phyloP scores from a whole-genome alignment of 2,797 vertebrate genomes.

The Salarias fasciatus region DNA sequence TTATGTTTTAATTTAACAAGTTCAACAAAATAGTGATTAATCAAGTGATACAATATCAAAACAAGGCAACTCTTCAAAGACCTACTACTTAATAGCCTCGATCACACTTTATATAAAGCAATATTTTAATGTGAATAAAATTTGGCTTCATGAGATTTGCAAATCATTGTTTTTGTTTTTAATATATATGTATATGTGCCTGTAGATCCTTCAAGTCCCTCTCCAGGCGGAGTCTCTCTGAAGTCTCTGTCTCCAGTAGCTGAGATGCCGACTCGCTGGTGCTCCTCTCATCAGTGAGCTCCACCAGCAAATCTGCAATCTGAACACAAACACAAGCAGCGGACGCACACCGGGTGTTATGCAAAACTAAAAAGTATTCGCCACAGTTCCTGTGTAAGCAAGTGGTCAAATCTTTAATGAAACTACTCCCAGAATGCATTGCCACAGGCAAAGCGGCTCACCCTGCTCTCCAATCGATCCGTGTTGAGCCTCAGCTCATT shows the following conservation, averaged over 20 bases:
- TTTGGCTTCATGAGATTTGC: no score
- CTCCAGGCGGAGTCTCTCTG: constrained; percentile 92
- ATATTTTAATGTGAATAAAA: no score
- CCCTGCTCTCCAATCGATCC: constrained; percentile 94
- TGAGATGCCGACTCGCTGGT: constrained; percentile 95
- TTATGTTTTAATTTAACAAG: no score
- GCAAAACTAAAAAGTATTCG: constrained; percentile 20
- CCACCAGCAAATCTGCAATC: constrained; percentile 93
- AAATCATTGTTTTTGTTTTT: no score
- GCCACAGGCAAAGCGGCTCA: constrained; percentile 66
- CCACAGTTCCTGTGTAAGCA: constrained; percentile 11
- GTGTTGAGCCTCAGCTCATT: constrained; percentile 93
- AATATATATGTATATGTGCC: constrained; percentile 68
- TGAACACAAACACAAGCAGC: constrained; percentile 64
- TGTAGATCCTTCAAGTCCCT: constrained; percentile 97
- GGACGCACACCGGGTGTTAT: constrained; percentile 17
- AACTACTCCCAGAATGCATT: constrained; percentile 51
- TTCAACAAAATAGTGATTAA: no score
- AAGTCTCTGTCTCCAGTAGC: constrained; percentile 92
- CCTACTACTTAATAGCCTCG: no score
- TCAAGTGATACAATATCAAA: no score
- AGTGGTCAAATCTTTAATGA: constrained; percentile 30
- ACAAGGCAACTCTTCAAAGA: no score
- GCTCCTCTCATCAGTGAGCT: constrained; percentile 96
- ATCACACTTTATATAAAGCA: no score